These are phyloP conservation scores for Rhorus exstirpatorius DNA, from an alignment of 2,888 invertebrate genomes.

Conservation along the genomic window DNA sequence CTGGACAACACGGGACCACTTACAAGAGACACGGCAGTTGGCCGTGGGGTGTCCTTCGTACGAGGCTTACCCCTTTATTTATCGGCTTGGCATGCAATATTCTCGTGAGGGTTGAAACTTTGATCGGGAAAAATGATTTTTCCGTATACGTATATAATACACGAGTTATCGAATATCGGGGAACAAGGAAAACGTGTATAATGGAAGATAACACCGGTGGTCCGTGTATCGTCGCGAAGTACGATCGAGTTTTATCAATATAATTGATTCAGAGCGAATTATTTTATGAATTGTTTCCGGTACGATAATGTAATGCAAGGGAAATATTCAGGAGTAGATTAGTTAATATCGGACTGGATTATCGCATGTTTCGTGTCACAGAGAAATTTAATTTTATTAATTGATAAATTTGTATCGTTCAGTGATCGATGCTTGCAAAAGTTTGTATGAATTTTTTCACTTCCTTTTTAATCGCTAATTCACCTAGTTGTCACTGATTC, in stretches of 20 bases:
- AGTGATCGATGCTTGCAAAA: constrained; percentile 19
- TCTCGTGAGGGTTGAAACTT: constrained; percentile 57
- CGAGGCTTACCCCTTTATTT: constrained; percentile 80
- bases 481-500: too few relatives aligned
- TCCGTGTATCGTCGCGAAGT: background rate
- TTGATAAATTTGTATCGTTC: constrained; percentile 10
- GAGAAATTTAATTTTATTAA: too few relatives aligned
- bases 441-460: background rate
- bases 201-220: background rate
- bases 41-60: constrained; percentile 81
- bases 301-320: too few relatives aligned
- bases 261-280: too few relatives aligned
- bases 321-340: too few relatives aligned
- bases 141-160: background rate
- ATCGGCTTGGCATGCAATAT: constrained; percentile 78
- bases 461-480: background rate
- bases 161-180: background rate
- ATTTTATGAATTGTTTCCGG: too few relatives aligned
- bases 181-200: background rate
- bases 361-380: too few relatives aligned
- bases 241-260: constrained; percentile 17
- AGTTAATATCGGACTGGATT: too few relatives aligned
- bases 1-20: constrained; percentile 89
- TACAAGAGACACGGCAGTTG: constrained; percentile 87
- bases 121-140: background rate